phyloP scores from a whole-genome alignment of 2,797 vertebrate species.

The Argyrosomus regius region DNA sequence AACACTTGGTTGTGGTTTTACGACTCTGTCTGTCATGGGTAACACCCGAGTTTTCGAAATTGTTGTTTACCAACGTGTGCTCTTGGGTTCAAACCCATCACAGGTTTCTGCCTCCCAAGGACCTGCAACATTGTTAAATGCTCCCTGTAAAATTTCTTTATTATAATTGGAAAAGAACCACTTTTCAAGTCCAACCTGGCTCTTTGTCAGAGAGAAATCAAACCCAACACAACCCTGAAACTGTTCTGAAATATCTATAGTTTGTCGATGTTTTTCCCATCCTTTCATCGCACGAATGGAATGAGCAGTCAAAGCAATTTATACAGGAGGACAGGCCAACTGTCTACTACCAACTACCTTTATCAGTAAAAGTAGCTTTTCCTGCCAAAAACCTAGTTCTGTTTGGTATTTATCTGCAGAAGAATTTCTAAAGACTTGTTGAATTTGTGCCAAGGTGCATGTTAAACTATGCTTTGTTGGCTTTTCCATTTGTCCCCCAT shows the following conservation, averaged over 20 bases:
- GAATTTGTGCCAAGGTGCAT: slow-evolving; percentile 13
- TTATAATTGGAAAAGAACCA: background rate
- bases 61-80: background rate
- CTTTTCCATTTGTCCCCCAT: slow-evolving; percentile 5
- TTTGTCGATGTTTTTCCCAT: background rate
- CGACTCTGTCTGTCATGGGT: slow-evolving; percentile 10
- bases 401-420: background rate
- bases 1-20: slow-evolving; percentile 2
- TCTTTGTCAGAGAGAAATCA: slow-evolving; percentile 12
- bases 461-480: background rate
- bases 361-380: slow-evolving; percentile 33
- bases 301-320: slow-evolving; percentile 1
- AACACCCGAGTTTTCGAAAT: background rate
- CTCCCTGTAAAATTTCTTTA: slow-evolving; percentile 5
- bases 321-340: slow-evolving; percentile 11
- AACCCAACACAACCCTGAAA: background rate
- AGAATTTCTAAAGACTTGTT: slow-evolving; percentile 8
- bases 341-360: slow-evolving; percentile 4
- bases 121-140: slow-evolving; percentile 8
- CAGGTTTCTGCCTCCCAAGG: slow-evolving; percentile 6
- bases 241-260: slow-evolving; percentile 5
- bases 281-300: slow-evolving; percentile 24
- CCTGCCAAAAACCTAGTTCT: slow-evolving; percentile 20
- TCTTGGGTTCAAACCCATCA: slow-evolving; percentile 5
- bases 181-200: slow-evolving; percentile 10